A percentile compares a stretch with the other conserved stretches of the same genome.
These are phyloP conservation scores for Isaurus tuberculatus DNA, from an alignment of 92 coral and sea anemone species.

Conservation along the genomic window DNA sequence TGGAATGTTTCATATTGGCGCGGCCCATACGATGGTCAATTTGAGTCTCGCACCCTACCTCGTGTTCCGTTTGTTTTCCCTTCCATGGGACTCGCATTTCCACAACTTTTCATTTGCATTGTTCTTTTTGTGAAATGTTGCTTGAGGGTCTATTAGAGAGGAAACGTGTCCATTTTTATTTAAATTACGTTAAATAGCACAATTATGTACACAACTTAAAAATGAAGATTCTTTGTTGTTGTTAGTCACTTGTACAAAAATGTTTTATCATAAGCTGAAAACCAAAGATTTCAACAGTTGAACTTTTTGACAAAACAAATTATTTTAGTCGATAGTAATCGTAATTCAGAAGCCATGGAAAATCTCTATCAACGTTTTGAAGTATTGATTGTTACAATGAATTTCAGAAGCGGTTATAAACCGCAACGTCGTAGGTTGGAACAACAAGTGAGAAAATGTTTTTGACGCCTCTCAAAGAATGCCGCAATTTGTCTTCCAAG, in stretches of 20 bases:
- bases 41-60: not conserved
- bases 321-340: not conserved
- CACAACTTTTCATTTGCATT: constrained; percentile 22
- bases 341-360: not conserved
- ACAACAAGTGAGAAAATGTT: not conserved
- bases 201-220: constrained; percentile 27
- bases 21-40: constrained; percentile 11
- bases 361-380: constrained; percentile 17
- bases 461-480: constrained; percentile 20
- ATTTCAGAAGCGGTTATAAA: constrained; percentile 16
- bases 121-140: not conserved
- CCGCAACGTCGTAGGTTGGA: constrained; percentile 5
- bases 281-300: not conserved
- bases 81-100: constrained; percentile 30
- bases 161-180: constrained; percentile 18
- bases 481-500: constrained; percentile 29
- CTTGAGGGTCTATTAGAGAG: not conserved
- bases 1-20: constrained; percentile 26
- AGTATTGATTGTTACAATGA: constrained; percentile 39
- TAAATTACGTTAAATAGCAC: constrained; percentile 7
- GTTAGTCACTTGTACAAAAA: constrained; percentile 21
- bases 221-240: not conserved
- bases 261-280: not conserved
- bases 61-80: constrained; percentile 36
- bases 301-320: not conserved